Evolutionary conservation across 2,113 vertebrate genomes (phyloP).

Genomic region (Python bivittatus): DNA sequence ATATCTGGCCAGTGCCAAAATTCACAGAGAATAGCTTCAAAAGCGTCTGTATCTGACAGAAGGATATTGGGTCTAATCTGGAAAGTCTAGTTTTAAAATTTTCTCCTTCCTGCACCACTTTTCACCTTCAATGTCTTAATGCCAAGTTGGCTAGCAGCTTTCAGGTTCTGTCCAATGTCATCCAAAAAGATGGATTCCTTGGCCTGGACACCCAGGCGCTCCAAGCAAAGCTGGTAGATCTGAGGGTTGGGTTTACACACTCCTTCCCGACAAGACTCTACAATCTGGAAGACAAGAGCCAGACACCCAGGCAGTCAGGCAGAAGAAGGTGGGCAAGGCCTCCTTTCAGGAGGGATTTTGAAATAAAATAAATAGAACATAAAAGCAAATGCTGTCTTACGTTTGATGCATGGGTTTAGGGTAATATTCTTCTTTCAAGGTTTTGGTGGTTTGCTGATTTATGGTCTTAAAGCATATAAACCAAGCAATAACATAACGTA

Average conservation of each 20-base stretch:
- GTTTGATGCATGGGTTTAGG: not conserved
- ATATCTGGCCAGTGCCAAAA: not conserved
- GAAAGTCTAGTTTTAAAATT: not conserved
- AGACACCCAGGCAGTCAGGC: not conserved
- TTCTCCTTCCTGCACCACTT: not conserved
- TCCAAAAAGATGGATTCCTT: slow-evolving; percentile 80
- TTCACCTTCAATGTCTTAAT: slow-evolving; percentile 78
- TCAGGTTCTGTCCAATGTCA: slow-evolving; percentile 72
- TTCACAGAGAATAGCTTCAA: not conserved
- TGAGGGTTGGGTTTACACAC: slow-evolving; percentile 70
- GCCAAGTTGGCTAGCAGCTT: slow-evolving; percentile 78
- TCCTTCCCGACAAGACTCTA: slow-evolving; percentile 76
- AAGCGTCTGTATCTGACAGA: not conserved
- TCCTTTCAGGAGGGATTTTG: not conserved
- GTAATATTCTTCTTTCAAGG: not conserved
- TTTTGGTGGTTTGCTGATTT: not conserved
- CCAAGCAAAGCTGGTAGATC: slow-evolving; percentile 76
- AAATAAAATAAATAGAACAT: not conserved
- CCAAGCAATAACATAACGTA: not conserved
- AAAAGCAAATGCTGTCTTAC: not conserved
- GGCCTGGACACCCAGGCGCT: slow-evolving; percentile 70
- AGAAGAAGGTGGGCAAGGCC: not conserved
- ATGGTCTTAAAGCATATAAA: not conserved
- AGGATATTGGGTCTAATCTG: not conserved
- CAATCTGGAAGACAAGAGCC: slow-evolving; percentile 62